Evolutionary conservation across 2,113 vertebrate species (phyloP).

Genomic region (Sula dactylatra): DNA sequence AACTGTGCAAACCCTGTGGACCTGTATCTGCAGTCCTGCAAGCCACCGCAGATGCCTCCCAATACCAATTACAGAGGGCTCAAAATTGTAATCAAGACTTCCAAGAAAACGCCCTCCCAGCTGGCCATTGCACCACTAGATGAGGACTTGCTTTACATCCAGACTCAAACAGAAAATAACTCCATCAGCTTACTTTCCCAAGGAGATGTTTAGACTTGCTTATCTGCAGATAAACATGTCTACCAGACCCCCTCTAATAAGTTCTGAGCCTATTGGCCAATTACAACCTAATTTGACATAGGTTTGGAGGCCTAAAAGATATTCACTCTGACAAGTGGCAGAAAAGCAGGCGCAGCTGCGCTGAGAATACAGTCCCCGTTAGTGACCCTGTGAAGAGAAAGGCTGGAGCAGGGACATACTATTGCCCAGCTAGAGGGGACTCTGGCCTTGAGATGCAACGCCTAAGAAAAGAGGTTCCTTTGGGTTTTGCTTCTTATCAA

Average conservation of each 20-base stretch:
- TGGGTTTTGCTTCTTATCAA: neutral
- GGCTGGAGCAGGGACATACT: neutral
- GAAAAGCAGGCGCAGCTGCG: neutral
- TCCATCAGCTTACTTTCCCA: neutral
- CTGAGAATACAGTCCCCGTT: neutral
- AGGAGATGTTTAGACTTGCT: slow-evolving; percentile 36
- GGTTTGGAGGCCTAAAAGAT: neutral
- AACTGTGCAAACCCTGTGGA: neutral
- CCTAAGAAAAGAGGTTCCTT: neutral
- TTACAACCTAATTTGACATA: slow-evolving; percentile 1
- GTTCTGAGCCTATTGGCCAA: slow-evolving; percentile 8
- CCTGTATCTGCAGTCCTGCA: neutral
- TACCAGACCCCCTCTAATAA: neutral
- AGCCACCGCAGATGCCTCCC: neutral
- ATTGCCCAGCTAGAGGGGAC: neutral
- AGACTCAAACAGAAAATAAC: neutral
- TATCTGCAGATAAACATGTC: neutral
- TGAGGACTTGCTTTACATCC: neutral
- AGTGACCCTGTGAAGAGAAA: neutral
- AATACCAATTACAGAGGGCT: neutral
- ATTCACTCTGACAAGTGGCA: neutral
- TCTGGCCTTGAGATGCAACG: rapidly evolving
- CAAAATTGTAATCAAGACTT: neutral
- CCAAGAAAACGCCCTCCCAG: neutral
- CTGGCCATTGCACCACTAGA: neutral